Percentiles rank a stretch among this genome's conserved stretches.
phyloP scores from a whole-genome alignment of 2,797 vertebrate genomes.

The Rhinella marina region DNA sequence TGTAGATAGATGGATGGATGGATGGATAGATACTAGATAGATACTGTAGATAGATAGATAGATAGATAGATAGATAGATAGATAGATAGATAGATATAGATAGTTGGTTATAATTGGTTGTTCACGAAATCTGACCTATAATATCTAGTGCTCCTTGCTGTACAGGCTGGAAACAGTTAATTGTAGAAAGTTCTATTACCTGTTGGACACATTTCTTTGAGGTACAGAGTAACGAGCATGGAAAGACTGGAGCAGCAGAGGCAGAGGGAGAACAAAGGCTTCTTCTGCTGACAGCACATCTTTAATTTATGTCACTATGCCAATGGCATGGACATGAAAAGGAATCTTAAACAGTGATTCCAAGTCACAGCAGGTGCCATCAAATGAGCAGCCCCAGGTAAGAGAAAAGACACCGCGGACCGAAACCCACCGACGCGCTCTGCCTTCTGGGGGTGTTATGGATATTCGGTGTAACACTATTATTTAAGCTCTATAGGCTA shows the following conservation, averaged over 20 bases:
- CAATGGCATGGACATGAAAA: constrained; percentile 27
- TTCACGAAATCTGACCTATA: not conserved
- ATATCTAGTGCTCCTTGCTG: too few relatives aligned
- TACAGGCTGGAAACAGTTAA: not conserved
- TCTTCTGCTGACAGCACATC: constrained; percentile 17
- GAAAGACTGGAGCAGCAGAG: not conserved
- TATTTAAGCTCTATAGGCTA: not conserved
- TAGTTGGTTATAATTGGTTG: not conserved
- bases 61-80: not conserved
- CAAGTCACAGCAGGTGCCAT: constrained; percentile 44
- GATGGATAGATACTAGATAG: too few relatives aligned
- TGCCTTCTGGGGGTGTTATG: not conserved
- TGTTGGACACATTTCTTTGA: not conserved
- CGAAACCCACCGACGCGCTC: not conserved
- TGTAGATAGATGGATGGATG: too few relatives aligned
- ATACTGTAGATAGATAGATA: constrained; percentile 1
- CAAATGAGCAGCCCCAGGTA: constrained; percentile 32
- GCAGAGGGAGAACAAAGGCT: not conserved
- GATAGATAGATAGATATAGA: constrained; percentile 6
- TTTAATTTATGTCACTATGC: constrained; percentile 42
- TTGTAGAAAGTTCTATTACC: not conserved
- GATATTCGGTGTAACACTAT: too few relatives aligned
- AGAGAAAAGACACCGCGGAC: not conserved
- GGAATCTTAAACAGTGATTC: not conserved
- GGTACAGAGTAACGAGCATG: not conserved